phyloP scores from a whole-genome alignment of 2,797 vertebrate genomes.

The Sylvilagus floridanus region DNA sequence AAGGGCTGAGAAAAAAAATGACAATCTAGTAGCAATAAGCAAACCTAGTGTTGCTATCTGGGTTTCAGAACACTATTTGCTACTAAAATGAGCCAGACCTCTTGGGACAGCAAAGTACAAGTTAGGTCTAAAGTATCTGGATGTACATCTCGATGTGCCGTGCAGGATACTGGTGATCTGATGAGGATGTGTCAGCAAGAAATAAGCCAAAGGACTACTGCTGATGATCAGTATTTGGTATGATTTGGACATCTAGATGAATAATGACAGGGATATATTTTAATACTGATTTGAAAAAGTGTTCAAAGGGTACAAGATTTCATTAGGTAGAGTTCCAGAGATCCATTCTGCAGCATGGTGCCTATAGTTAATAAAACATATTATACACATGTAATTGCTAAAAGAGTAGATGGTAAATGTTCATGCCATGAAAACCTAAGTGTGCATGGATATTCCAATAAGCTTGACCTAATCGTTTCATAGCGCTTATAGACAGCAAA shows the following conservation, averaged over 20 bases:
- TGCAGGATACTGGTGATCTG: not conserved
- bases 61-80: not conserved
- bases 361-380: not conserved
- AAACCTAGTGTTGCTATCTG: not conserved
- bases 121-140: not conserved
- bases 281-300: constrained; percentile 20
- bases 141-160: not conserved
- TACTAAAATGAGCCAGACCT: not conserved
- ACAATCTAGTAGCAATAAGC: not conserved
- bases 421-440: not conserved
- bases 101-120: not conserved
- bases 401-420: not conserved
- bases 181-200: not conserved
- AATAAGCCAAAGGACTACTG: not conserved
- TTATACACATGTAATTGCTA: not conserved
- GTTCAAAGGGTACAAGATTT: not conserved
- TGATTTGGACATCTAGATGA: not conserved
- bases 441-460: not conserved
- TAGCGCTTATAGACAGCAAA: not conserved
- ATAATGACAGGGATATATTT: not conserved
- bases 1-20: not conserved
- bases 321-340: not conserved
- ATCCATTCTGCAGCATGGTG: not conserved
- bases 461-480: not conserved
- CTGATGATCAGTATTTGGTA: not conserved